Evolutionary conservation across 1,140 invertebrate species (phyloP).

Genomic region (Diabrotica virgifera): DNA sequence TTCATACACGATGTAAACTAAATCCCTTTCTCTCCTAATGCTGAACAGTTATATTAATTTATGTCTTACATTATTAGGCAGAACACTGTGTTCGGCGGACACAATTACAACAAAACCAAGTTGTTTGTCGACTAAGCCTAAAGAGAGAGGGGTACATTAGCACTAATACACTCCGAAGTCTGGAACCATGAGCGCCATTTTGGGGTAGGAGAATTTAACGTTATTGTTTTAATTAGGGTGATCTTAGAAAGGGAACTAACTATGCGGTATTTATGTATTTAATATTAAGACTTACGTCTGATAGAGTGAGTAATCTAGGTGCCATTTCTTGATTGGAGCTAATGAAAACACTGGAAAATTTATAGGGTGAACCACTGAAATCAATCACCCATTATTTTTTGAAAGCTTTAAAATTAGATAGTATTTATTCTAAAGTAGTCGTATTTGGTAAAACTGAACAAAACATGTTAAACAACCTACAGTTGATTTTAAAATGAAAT

Average conservation of each 20-base stretch:
- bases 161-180: slow-evolving; percentile 40
- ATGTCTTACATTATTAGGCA: slow-evolving; percentile 45
- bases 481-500: too few species aligned
- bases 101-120: slow-evolving; percentile 45
- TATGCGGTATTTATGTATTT: too few species aligned
- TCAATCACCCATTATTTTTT: too few species aligned
- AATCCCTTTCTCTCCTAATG: slow-evolving; percentile 34
- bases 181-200: neutral
- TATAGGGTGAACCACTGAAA: too few species aligned
- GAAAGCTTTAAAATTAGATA: too few species aligned
- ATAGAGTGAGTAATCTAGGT: too few species aligned
- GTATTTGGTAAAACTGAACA: too few species aligned
- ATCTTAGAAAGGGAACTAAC: neutral
- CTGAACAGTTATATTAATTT: slow-evolving; percentile 47
- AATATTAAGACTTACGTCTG: too few species aligned
- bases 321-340: too few species aligned
- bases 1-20: slow-evolving; percentile 38
- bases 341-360: too few species aligned
- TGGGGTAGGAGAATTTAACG: neutral
- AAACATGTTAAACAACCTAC: too few species aligned
- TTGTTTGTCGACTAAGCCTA: slow-evolving; percentile 43
- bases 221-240: neutral
- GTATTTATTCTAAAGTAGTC: too few species aligned
- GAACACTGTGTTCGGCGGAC: slow-evolving; percentile 40
- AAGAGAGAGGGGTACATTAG: slow-evolving; percentile 38